Conservation (phyloP, 2,113 vertebrate genomes). For the Phylloscopus trochiloides region DNA sequence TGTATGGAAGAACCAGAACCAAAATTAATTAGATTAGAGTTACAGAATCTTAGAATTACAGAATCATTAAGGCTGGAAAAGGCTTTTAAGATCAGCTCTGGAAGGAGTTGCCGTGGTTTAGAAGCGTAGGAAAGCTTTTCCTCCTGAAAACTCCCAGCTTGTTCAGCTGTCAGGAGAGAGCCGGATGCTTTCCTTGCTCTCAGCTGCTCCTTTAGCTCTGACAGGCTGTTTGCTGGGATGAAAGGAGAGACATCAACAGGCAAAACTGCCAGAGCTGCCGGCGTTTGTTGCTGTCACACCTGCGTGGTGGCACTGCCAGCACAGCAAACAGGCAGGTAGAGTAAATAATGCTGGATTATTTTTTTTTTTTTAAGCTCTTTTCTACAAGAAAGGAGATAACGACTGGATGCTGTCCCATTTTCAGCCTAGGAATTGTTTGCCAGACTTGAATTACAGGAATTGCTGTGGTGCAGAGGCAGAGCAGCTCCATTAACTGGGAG, state of each 20-base stretch:
- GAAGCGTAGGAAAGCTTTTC: not conserved
- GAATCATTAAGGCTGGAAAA: not conserved
- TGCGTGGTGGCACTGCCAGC: not conserved
- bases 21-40: not conserved
- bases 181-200: not conserved
- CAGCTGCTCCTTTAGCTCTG: not conserved
- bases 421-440: not conserved
- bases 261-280: not conserved
- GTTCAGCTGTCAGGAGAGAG: not conserved
- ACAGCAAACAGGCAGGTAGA: not conserved
- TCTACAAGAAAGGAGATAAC: not conserved
- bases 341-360: not conserved
- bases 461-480: not conserved
- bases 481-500: not conserved
- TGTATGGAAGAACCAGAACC: not conserved
- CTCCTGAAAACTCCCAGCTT: not conserved
- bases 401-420: slow-evolving; percentile 8
- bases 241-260: not conserved
- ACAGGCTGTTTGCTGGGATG: not conserved
- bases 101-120: not conserved
- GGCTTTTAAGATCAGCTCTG: not conserved
- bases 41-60: not conserved
- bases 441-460: slow-evolving; percentile 20
- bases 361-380: not conserved
- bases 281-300: not conserved